Conservation (phyloP, 1,140 invertebrate genomes). For the Achatina immaculata region DNA sequence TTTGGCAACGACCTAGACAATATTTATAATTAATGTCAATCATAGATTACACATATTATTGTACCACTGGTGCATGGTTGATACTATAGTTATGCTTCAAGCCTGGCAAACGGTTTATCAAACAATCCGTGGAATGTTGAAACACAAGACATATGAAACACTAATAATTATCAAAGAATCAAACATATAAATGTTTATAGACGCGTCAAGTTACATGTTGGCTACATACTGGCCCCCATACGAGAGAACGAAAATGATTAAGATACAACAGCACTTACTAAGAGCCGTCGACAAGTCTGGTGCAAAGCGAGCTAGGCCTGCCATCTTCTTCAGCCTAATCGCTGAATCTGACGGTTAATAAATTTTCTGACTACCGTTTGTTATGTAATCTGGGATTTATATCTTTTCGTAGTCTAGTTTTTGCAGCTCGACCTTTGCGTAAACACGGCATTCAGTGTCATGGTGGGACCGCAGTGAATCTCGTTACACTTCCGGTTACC, state of each 20-base stretch:
- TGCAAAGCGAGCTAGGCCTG: constrained; percentile 19
- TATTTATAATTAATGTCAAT: too few species aligned
- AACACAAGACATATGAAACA: too few species aligned
- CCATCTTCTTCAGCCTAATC: not conserved
- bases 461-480: not conserved
- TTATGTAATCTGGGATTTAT: not conserved
- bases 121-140: too few species aligned
- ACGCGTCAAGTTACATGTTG: too few species aligned
- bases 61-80: too few species aligned
- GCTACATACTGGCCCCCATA: too few species aligned
- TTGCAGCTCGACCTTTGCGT: constrained; percentile 27
- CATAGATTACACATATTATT: too few species aligned
- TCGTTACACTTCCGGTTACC: not conserved
- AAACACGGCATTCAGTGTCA: constrained; percentile 3
- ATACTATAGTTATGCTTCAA: too few species aligned
- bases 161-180: too few species aligned
- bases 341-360: not conserved
- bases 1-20: constrained; percentile 18
- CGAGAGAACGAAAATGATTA: too few species aligned
- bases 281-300: not conserved
- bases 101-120: too few species aligned
- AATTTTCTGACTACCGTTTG: not conserved
- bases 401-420: not conserved
- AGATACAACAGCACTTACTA: constrained; percentile 29
- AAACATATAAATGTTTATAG: too few species aligned